Evolutionary conservation across 2,797 vertebrate species (phyloP).

Genomic region (Fistularia tabacaria): DNA sequence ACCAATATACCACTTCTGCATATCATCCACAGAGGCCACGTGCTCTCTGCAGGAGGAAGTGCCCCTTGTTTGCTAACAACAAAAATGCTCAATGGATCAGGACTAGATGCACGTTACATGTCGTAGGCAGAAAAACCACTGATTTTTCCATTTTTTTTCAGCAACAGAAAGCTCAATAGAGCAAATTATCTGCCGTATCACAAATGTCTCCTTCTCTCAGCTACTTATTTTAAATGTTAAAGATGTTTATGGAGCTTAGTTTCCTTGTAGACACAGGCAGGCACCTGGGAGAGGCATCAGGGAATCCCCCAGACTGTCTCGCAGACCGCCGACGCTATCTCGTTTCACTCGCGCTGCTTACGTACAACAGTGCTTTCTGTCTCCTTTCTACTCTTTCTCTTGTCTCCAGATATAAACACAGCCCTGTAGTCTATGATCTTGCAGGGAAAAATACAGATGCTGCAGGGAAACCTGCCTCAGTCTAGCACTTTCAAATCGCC

Average conservation of each 20-base stretch:
- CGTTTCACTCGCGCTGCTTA: conserved; percentile 17
- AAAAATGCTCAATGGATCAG: conserved; percentile 50
- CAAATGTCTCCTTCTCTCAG: conserved; percentile 41
- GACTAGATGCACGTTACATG: conserved; percentile 47
- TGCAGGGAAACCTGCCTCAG: conserved; percentile 22
- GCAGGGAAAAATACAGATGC: conserved; percentile 12
- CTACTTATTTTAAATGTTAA: conserved; percentile 50
- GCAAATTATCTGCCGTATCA: conserved; percentile 35
- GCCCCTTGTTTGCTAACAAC: conserved; percentile 63
- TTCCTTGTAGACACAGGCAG: conserved; percentile 40
- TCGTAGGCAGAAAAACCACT: conserved; percentile 41
- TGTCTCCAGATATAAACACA: conserved; percentile 39
- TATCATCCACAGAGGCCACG: too few relatives aligned
- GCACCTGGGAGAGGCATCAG: conserved; percentile 30
- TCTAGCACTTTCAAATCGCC: conserved; percentile 22
- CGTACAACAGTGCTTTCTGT: conserved; percentile 33
- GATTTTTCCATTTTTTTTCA: conserved; percentile 43
- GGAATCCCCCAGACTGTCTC: conserved; percentile 40
- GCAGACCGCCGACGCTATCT: conserved; percentile 32
- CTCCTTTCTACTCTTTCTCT: conserved; percentile 18
- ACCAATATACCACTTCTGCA: too few relatives aligned
- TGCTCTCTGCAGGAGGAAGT: not conserved
- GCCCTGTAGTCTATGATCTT: conserved; percentile 12
- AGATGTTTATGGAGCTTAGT: conserved; percentile 48
- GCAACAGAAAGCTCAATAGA: conserved; percentile 55